phyloP scores from a whole-genome alignment of 2,113 vertebrate species.

The Stomatorhinus ivindoensis region DNA sequence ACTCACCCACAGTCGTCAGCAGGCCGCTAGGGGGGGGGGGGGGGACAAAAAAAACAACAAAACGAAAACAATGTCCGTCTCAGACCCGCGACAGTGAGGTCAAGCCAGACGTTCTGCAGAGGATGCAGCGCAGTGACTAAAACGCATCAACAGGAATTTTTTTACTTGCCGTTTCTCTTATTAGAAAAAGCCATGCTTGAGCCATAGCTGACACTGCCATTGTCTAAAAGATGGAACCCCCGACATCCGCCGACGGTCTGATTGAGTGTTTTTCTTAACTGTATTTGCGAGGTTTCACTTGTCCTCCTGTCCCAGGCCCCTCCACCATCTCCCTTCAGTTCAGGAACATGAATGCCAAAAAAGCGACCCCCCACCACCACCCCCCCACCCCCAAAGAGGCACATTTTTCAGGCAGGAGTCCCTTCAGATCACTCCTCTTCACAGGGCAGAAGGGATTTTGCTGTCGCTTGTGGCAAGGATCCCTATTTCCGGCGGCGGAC shows the following conservation, averaged over 20 bases:
- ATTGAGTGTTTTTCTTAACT: conserved; percentile 48
- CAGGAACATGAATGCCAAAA: conserved; percentile 5
- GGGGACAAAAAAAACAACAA: conserved; percentile 22
- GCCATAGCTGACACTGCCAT: conserved; percentile 55
- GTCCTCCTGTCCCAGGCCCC: conserved; percentile 1
- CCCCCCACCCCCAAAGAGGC: background rate
- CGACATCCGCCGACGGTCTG: conserved; percentile 37
- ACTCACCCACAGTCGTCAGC: conserved; percentile 43
- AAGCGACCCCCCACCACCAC: background rate
- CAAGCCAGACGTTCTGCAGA: background rate
- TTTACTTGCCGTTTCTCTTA: conserved; percentile 50
- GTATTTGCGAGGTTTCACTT: conserved; percentile 32
- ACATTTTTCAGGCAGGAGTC: conserved; percentile 50
- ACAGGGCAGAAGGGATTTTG: conserved; percentile 36
- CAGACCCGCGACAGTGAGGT: background rate
- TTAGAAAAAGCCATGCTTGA: conserved; percentile 58
- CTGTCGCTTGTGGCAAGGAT: background rate
- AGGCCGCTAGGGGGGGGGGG: conserved; percentile 32
- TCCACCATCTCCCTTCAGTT: conserved; percentile 16
- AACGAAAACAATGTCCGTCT: background rate
- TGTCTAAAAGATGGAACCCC: conserved; percentile 52
- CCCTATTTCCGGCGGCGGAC: conserved; percentile 87
- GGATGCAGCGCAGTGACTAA: conserved; percentile 3
- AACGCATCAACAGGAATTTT: conserved; percentile 42
- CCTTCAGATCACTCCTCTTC: conserved; percentile 40